Conservation (phyloP, 2,888 invertebrate species). For the Drosophila anomalipes region DNA sequence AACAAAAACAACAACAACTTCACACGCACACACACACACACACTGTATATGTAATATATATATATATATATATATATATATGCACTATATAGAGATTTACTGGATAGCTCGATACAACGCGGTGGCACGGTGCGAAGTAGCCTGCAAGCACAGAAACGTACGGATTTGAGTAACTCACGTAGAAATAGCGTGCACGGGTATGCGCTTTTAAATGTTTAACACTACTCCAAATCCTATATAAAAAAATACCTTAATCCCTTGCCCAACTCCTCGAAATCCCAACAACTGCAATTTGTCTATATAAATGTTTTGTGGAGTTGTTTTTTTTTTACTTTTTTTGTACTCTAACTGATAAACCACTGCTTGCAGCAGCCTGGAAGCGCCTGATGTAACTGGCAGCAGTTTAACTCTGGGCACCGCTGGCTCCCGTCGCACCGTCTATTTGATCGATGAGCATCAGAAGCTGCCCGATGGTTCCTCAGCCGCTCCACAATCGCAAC, state of each 20-base stretch:
- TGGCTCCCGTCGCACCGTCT: conserved; percentile 93
- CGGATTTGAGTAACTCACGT: conserved; percentile 86
- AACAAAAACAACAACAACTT: conserved; percentile 35
- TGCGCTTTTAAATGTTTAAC: conserved; percentile 78
- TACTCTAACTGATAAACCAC: conserved; percentile 8
- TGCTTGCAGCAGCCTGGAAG: conserved; percentile 80
- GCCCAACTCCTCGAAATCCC: neutral
- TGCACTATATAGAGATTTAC: conserved; percentile 85
- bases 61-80: conserved; percentile 23
- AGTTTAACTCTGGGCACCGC: conserved; percentile 91
- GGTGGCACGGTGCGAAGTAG: conserved; percentile 87
- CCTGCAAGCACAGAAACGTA: conserved; percentile 86
- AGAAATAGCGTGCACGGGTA: conserved; percentile 88
- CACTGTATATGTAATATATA: conserved; percentile 27
- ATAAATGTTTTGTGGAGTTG: conserved; percentile 10
- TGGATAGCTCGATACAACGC: conserved; percentile 87
- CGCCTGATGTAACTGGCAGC: conserved; percentile 86
- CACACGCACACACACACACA: conserved; percentile 40
- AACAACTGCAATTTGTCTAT: conserved; percentile 12
- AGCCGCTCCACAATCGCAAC: conserved; percentile 49
- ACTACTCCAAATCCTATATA: conserved; percentile 20
- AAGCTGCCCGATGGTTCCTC: conserved; percentile 85
- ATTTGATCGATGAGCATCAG: conserved; percentile 90
- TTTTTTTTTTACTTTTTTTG: neutral
- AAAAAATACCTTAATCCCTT: neutral